Evolutionary conservation across 2,888 invertebrate species (phyloP), one percentile per base, ranked within the genome.

Genomic region (Pammene fasciana): DNA sequence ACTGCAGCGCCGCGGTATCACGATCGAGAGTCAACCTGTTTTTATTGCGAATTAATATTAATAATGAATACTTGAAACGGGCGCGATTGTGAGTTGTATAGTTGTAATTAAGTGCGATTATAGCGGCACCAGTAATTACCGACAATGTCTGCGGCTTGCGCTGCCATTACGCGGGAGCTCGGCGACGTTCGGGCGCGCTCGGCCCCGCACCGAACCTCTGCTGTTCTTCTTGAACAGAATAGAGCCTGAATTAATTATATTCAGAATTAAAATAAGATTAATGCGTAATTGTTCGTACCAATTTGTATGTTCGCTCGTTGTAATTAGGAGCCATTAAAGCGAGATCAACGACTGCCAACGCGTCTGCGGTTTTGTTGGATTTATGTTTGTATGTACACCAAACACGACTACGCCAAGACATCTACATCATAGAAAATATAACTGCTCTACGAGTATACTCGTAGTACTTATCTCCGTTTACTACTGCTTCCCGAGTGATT

Each of bases 91-190:
- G 82, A 85, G 86, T 85, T 86, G 86, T 87, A 85, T 87, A 85
- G 86, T 88, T 86, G 88, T 89, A 90, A 90, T 90, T 89, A 90
- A 87, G 86, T 80, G 82, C 86, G 86, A 89, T 90, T 88, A 88
- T 85, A 86, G 85, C 87, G 85, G 88, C 84, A 82, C 82, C 76
- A 78, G 83, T 84, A 86, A 88, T 88, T 88, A 88, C 85, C 72
- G 79, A 85, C 87, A 84, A 85, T 84, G 86, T 88, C 82, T 83
- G 86, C 79, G 82, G 81, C 81, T 79, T 78, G 80, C 78, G 77
- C 78, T 75, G 78, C 78, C 78, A 75, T 71, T 68, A 59, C 73
- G 73, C 61, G 73, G 72, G 52, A 41, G 67, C 68, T 66, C 60
- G 72, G 68, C 62, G 72, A 72, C 72, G 73, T 68, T 75, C 75